phyloP scores from a whole-genome alignment of 1,140 invertebrate genomes.

The Macrocentrus cingulum region DNA sequence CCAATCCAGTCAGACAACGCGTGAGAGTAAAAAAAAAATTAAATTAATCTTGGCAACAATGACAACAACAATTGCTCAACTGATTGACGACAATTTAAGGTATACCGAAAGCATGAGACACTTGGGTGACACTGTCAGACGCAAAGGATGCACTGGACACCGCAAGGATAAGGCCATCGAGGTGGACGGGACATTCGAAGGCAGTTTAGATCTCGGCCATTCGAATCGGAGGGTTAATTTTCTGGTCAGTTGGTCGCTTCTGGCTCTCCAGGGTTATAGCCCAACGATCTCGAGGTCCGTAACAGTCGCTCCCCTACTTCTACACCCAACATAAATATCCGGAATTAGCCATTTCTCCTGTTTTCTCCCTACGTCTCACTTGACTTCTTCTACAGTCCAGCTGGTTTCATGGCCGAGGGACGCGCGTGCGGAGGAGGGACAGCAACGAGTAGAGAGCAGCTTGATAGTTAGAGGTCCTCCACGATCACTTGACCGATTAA shows the following conservation, averaged over 20 bases:
- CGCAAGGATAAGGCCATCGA: conserved; percentile 11
- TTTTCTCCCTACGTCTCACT: conserved; percentile 40
- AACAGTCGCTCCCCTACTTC: conserved; percentile 51
- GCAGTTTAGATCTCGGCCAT: conserved; percentile 36
- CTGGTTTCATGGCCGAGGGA: conserved; percentile 22
- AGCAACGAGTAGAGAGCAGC: conserved; percentile 9
- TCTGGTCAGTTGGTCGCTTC: conserved; percentile 62
- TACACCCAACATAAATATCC: conserved; percentile 60
- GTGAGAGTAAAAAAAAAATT: background rate
- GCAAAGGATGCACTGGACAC: background rate
- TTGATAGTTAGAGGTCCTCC: conserved; percentile 30
- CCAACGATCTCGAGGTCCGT: conserved; percentile 55
- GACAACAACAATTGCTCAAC: conserved; percentile 4
- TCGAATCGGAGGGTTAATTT: conserved; percentile 60
- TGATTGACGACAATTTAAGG: conserved; percentile 38
- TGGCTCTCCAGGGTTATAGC: conserved; percentile 58
- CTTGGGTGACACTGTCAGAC: background rate
- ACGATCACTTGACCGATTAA: conserved; percentile 61
- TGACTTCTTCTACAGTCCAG: conserved; percentile 23
- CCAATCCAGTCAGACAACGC: background rate
- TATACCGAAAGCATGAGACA: background rate
- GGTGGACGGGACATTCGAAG: conserved; percentile 38
- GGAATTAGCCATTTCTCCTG: conserved; percentile 61
- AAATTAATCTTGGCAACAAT: background rate
- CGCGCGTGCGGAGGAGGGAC: conserved; percentile 34